These are phyloP conservation scores for Dryomyza anilis DNA, from an alignment of 2,888 invertebrate species.

Conservation along the genomic window DNA sequence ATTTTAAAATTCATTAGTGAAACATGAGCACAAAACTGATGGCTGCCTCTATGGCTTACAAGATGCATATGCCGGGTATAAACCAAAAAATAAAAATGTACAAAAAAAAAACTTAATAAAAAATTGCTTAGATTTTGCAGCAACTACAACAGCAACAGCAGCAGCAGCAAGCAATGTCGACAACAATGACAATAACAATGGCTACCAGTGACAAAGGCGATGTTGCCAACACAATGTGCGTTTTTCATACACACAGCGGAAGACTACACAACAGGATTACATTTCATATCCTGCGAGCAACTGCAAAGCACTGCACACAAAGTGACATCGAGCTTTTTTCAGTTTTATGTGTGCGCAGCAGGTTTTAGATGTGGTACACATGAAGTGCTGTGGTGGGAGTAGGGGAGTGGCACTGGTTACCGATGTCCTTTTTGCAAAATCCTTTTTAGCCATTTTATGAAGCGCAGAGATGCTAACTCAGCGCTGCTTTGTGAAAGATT, in stretches of 20 bases:
- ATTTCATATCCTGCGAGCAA: constrained; percentile 19
- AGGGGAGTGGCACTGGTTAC: not conserved
- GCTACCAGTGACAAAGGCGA: constrained; percentile 10
- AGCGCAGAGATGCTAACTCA: too few relatives aligned
- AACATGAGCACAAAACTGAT: not conserved
- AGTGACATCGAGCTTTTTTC: constrained; percentile 6
- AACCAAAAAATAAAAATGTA: too few relatives aligned
- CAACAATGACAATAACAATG: not conserved
- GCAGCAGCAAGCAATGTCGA: not conserved
- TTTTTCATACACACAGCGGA: not conserved
- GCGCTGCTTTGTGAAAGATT: too few relatives aligned
- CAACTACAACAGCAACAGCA: not conserved
- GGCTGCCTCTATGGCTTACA: too few relatives aligned
- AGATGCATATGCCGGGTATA: too few relatives aligned
- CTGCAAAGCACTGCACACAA: not conserved
- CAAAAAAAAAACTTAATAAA: too few relatives aligned
- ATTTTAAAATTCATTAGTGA: constrained; percentile 11
- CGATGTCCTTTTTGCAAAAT: not conserved
- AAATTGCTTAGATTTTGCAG: not conserved
- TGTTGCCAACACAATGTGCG: constrained; percentile 9
- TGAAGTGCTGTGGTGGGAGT: not conserved
- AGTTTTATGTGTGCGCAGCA: not conserved
- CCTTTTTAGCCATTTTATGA: not conserved
- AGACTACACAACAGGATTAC: constrained; percentile 6
- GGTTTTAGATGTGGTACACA: not conserved